Base-by-base conservation (phyloP, 2,888 invertebrate species). In the Cyaniris semiargus region DNA sequence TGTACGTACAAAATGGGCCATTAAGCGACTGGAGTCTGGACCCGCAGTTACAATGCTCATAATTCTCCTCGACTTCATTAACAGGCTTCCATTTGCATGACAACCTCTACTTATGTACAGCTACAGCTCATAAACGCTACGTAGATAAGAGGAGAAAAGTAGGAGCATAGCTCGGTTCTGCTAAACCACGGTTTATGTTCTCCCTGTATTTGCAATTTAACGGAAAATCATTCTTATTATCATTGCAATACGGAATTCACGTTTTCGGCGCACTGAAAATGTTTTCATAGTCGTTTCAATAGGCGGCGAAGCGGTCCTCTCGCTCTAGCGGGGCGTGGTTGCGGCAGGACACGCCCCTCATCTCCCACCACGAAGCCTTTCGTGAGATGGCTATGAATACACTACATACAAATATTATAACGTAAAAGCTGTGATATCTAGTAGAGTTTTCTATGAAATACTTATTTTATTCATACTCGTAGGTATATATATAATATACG, bases 21-120 rank as follows among this genome's bases (percentile, higher is more conserved):
- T 93, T 92, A 89, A 86, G 86, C 84, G 85, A 87, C 88, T 86
- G 88, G 88, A 86, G 85, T 86, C 88, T 86, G 88, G 88, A 86
- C 88, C 88, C 88, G 92, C 92, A 89, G 87, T 92, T 91, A 92
- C 93, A 93, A 93, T 89, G 89, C 86, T 92, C 89, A 93, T 93
- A 93, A 93, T 92, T 93, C 93, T 92, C 89, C 87, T 89, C 88
- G 90, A 89, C 92, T 93, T 93, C 93, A 93, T 93, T 93, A 93
- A 90, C 93, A 93, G 93, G 89, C 92, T 89, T 90, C 93, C 93
- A 93, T 93, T 93, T 93, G 93, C 93, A 93, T 93, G 93, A 92
- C 92, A 93, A 87, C 86, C 87, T 86, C 86, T 79, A 83, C 82
- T 80, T 83, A 84, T 84, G 81, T 85, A 85, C 83, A 84, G 78